Evolutionary conservation across 2,113 vertebrate genomes (phyloP).

Genomic region (Smithornis capensis): DNA sequence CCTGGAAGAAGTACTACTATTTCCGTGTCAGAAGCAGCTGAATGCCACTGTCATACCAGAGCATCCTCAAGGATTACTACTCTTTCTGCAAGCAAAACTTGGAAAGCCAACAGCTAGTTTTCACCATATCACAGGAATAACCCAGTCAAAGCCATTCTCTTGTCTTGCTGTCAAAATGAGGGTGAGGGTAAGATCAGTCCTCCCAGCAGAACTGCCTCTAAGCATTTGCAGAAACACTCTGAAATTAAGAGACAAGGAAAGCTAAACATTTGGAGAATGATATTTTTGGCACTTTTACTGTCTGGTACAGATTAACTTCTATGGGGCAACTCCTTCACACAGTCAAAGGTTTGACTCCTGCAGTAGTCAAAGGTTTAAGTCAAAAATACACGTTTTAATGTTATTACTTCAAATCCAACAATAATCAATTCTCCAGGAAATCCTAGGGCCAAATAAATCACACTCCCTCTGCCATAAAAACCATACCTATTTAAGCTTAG

Average conservation of each 20-base stretch:
- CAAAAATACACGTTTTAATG: neutral
- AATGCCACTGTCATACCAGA: accelerated
- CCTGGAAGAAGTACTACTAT: neutral
- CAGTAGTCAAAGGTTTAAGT: neutral
- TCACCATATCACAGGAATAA: neutral
- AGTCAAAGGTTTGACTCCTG: no score
- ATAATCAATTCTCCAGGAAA: neutral
- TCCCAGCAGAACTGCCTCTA: neutral
- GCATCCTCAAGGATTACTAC: accelerated
- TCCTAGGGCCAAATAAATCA: neutral
- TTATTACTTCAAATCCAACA: neutral
- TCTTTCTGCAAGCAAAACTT: neutral
- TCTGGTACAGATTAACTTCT: neutral
- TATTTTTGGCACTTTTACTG: neutral
- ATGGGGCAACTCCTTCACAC: neutral
- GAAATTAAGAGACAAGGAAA: neutral
- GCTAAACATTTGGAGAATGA: neutral
- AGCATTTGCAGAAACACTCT: neutral
- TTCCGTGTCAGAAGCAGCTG: neutral
- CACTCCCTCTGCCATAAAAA: neutral
- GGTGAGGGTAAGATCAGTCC: neutral
- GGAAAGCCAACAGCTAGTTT: neutral
- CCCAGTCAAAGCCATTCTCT: neutral
- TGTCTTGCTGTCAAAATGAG: accelerated
- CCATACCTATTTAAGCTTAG: neutral